Conservation (phyloP, 2,797 vertebrate genomes). For the Eremophila alpestris region DNA sequence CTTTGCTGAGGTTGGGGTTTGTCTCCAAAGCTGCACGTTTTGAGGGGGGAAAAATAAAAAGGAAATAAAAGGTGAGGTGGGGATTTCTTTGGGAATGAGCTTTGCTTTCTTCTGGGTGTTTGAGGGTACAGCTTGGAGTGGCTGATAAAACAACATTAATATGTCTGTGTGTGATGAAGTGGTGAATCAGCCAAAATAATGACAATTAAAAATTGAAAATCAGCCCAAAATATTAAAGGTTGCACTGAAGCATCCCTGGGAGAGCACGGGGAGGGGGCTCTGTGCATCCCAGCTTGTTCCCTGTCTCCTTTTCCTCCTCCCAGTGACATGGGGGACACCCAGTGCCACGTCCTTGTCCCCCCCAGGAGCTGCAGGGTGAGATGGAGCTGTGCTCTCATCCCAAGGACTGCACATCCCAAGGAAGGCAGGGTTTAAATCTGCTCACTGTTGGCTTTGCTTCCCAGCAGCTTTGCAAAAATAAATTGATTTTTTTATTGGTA, state of each 20-base stretch:
- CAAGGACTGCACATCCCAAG: fast-evolving
- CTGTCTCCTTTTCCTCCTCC: neutral
- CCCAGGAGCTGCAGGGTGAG: fast-evolving
- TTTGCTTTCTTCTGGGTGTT: neutral
- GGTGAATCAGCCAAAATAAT: fast-evolving
- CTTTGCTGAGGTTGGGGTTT: neutral
- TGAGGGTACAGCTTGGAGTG: neutral
- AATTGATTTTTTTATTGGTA: fast-evolving
- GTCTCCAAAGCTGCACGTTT: fast-evolving
- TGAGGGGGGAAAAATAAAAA: neutral
- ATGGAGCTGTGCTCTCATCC: neutral
- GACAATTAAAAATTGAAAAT: fast-evolving
- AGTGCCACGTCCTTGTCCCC: fast-evolving
- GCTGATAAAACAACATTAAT: neutral
- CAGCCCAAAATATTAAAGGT: fast-evolving
- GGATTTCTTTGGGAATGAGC: fast-evolving
- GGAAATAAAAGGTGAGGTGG: neutral
- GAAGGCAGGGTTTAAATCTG: fast-evolving
- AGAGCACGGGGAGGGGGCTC: fast-evolving
- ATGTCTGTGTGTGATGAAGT: fast-evolving
- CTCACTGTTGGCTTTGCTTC: neutral
- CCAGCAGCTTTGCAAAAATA: neutral
- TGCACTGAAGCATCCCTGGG: fast-evolving
- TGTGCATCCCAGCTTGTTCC: neutral
- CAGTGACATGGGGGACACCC: fast-evolving